phyloP scores from a whole-genome alignment of 1,140 invertebrate species.

The Zaprionus ghesquierei region DNA sequence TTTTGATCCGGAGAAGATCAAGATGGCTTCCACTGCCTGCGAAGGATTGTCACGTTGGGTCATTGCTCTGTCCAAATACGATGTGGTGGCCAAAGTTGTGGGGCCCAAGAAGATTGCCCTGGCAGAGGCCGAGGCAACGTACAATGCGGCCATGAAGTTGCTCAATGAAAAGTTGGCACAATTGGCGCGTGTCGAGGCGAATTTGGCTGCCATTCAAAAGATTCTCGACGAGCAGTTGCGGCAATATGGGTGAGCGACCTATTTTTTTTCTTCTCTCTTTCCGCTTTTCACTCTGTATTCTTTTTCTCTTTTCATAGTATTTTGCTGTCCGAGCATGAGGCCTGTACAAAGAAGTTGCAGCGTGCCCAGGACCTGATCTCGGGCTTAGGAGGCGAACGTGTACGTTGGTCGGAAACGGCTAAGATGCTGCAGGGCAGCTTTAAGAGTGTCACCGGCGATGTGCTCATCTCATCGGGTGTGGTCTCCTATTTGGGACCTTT shows the following conservation, averaged over 20 bases:
- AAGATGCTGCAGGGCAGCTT: conserved; percentile 88
- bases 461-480: conserved; percentile 93
- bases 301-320: conserved; percentile 82
- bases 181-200: conserved; percentile 87
- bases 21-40: conserved; percentile 89
- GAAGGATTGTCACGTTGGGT: conserved; percentile 96
- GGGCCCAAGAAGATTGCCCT: conserved; percentile 92
- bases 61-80: conserved; percentile 95
- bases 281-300: background rate
- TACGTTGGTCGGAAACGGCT: conserved; percentile 91
- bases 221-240: conserved; percentile 85
- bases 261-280: background rate
- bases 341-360: conserved; percentile 94
- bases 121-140: conserved; percentile 89
- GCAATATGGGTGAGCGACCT: conserved; percentile 81
- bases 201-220: conserved; percentile 88
- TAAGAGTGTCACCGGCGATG: conserved; percentile 88
- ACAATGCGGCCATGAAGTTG: conserved; percentile 87
- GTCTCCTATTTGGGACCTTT: conserved; percentile 96
- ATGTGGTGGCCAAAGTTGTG: conserved; percentile 94
- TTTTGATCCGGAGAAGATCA: conserved; percentile 96
- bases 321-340: conserved; percentile 91
- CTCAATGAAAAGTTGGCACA: conserved; percentile 90
- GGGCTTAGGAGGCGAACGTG: conserved; percentile 92
- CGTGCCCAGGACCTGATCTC: conserved; percentile 96